phyloP scores from a whole-genome alignment of 2,888 invertebrate genomes.

The Lamellibrachia columna region DNA sequence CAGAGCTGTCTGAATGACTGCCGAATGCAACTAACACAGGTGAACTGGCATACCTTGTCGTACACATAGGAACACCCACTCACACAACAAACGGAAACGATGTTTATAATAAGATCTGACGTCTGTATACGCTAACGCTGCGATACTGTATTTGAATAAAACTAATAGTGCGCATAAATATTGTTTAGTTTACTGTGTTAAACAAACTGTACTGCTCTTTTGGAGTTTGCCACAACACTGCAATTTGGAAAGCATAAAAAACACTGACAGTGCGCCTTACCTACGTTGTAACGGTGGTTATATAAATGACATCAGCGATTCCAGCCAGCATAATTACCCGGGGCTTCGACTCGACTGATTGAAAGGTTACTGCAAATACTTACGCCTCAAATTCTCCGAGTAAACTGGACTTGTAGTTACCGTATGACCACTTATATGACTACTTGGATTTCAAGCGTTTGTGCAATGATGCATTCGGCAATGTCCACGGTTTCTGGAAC shows the following conservation, averaged over 20 bases:
- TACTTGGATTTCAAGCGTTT: not conserved
- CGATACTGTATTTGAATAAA: not conserved
- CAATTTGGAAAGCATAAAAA: not conserved
- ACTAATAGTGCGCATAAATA: not conserved
- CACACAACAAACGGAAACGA: not conserved
- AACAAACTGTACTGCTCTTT: not conserved
- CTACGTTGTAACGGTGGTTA: not conserved
- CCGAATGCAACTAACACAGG: not conserved
- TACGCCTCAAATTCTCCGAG: not conserved
- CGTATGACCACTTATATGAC: not conserved
- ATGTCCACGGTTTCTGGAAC: not conserved
- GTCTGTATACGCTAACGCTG: not conserved
- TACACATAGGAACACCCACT: not conserved
- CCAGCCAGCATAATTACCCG: not conserved
- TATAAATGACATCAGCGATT: slow-evolving; percentile 16
- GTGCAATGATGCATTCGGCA: not conserved
- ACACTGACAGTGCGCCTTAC: not conserved
- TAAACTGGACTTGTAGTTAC: not conserved
- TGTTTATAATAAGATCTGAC: not conserved
- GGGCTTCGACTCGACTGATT: not conserved
- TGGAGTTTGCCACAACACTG: not conserved
- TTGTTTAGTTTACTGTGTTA: not conserved
- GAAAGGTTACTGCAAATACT: not conserved
- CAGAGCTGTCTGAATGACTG: not conserved
- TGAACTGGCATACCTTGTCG: not conserved